Conservation (phyloP, 2,113 vertebrate genomes). For the Neogobius melanostomus region DNA sequence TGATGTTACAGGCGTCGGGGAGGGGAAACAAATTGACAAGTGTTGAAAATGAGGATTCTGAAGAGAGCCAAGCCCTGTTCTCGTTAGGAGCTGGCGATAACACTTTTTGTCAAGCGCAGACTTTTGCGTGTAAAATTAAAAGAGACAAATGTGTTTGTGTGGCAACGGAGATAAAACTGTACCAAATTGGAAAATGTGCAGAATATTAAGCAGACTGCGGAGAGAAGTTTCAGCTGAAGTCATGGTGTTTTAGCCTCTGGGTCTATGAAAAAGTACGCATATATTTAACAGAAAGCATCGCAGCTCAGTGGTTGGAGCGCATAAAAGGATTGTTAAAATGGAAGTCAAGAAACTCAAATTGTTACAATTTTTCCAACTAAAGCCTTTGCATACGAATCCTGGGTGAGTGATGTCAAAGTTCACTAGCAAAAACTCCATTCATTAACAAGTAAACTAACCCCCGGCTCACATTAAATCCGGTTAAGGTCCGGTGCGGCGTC, state of each 20-base stretch:
- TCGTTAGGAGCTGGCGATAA: slow-evolving; percentile 38
- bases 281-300: neutral
- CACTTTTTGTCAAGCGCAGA: slow-evolving; percentile 24
- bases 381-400: no score
- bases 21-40: slow-evolving; percentile 42
- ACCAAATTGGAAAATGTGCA: slow-evolving; percentile 8
- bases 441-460: no score
- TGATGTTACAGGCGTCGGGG: slow-evolving; percentile 29
- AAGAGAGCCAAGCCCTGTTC: slow-evolving; percentile 10
- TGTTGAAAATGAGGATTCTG: slow-evolving; percentile 6
- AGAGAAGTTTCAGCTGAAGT: neutral
- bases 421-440: no score
- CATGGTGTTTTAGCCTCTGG: slow-evolving; percentile 4
- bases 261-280: neutral
- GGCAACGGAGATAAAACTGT: slow-evolving; percentile 12
- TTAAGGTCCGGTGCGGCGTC: no score
- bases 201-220: neutral
- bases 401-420: no score
- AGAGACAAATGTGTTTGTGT: slow-evolving; percentile 13
- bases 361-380: neutral
- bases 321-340: neutral
- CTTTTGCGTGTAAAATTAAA: slow-evolving; percentile 35
- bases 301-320: neutral
- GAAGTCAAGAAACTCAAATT: neutral
- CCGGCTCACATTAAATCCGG: no score